Evolutionary conservation across 2,888 invertebrate genomes (phyloP).

Genomic region (Mimachlamys varia): DNA sequence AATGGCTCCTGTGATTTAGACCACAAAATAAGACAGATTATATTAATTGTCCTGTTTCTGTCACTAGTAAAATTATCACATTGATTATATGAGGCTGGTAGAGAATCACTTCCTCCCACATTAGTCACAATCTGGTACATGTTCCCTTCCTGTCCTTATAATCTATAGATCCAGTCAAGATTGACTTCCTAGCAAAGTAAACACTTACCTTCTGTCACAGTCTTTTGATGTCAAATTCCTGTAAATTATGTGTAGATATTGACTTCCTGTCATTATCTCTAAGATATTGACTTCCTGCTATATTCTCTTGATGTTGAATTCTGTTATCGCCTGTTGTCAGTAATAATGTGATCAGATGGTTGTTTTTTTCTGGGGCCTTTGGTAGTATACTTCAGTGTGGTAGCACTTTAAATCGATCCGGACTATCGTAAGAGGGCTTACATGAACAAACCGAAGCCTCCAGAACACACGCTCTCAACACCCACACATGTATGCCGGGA

Average conservation of each 20-base stretch:
- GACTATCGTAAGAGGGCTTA: too few species aligned
- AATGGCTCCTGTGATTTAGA: background rate
- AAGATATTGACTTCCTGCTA: background rate
- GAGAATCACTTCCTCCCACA: background rate
- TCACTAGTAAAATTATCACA: background rate
- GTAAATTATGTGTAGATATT: background rate
- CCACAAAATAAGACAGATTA: background rate
- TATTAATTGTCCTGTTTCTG: background rate
- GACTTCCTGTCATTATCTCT: background rate
- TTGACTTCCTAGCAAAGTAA: too few species aligned
- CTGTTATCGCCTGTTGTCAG: too few species aligned
- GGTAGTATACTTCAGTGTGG: too few species aligned
- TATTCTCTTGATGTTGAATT: background rate
- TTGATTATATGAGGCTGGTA: background rate
- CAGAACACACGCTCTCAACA: too few species aligned
- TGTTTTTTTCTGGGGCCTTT: too few species aligned
- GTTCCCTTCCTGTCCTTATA: background rate
- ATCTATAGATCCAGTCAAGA: background rate
- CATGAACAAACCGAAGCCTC: too few species aligned
- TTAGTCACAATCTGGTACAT: background rate
- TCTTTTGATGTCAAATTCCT: background rate
- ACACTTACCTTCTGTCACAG: background rate
- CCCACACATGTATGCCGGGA: too few species aligned
- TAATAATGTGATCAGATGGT: too few species aligned
- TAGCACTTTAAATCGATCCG: too few species aligned